Evolutionary conservation across 2,888 invertebrate genomes (phyloP).

Genomic region (Steinernema carpocapsae): DNA sequence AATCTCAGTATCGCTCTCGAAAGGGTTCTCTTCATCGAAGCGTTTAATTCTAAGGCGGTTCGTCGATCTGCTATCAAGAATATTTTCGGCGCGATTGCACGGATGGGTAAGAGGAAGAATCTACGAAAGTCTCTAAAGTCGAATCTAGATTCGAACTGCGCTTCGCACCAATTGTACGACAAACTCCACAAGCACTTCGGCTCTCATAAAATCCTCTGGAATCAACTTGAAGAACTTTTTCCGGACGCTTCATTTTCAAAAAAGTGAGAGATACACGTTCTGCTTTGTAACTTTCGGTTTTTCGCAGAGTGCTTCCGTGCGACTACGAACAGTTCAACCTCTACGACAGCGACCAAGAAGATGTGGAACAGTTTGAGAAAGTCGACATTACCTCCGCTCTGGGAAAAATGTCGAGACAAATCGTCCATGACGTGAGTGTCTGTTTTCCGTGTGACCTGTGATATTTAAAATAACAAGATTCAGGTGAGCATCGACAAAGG

Average conservation of each 20-base stretch:
- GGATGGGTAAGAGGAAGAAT: background rate
- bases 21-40: conserved; percentile 11
- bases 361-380: conserved; percentile 14
- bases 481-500: conserved; percentile 23
- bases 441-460: too few species aligned
- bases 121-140: too few species aligned
- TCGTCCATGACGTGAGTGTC: background rate
- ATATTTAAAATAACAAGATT: background rate
- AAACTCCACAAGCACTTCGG: conserved; percentile 27
- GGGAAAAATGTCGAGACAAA: background rate
- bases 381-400: conserved; percentile 6
- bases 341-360: conserved; percentile 23
- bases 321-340: conserved; percentile 23
- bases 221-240: conserved; percentile 8
- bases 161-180: background rate
- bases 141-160: background rate
- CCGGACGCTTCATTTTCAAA: conserved; percentile 5
- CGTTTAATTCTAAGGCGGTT: conserved; percentile 6
- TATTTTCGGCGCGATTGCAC: conserved; percentile 7
- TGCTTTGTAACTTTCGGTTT: background rate
- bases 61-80: conserved; percentile 15
- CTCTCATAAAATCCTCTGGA: conserved; percentile 23
- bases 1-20: background rate
- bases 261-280: background rate
- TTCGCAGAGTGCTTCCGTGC: background rate